Conservation (phyloP, 2,113 vertebrate species). For the Chaenocephalus aceratus region DNA sequence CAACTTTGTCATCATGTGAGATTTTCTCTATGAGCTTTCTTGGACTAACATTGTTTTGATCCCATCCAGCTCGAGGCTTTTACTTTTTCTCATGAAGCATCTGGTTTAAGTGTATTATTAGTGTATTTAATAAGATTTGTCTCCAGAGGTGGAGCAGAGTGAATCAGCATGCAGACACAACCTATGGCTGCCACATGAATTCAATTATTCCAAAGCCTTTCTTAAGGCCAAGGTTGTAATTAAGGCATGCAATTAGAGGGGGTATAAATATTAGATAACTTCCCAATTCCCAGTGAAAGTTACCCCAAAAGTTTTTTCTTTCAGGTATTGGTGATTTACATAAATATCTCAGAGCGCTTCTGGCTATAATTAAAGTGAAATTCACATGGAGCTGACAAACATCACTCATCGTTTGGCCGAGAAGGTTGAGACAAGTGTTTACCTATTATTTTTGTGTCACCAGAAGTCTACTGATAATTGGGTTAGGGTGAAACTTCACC, state of each 20-base stretch:
- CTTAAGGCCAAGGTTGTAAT: conserved; percentile 78
- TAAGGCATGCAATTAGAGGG: conserved; percentile 76
- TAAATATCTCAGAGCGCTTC: conserved; percentile 44
- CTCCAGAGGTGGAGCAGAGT: conserved; percentile 59
- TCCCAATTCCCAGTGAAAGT: conserved; percentile 62
- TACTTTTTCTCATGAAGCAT: conserved; percentile 28
- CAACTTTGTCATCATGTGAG: conserved; percentile 6
- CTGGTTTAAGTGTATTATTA: conserved; percentile 62
- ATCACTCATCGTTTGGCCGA: conserved; percentile 35
- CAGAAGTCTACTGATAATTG: conserved; percentile 42
- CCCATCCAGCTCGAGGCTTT: conserved; percentile 26
- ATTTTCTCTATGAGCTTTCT: not conserved
- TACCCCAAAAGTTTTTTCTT: conserved; percentile 54
- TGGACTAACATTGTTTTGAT: conserved; percentile 32
- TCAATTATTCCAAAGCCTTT: conserved; percentile 75
- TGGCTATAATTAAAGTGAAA: conserved; percentile 57
- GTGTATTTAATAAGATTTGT: conserved; percentile 65
- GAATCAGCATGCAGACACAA: conserved; percentile 72
- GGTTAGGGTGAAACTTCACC: conserved; percentile 35
- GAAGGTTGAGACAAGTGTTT: conserved; percentile 35
- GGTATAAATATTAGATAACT: conserved; percentile 75
- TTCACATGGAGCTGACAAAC: conserved; percentile 21
- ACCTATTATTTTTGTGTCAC: conserved; percentile 47
- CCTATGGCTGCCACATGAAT: conserved; percentile 75
- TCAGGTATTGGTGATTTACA: conserved; percentile 62